Base-by-base conservation (phyloP, 2,888 invertebrate genomes). In the Archips xylosteana region DNA sequence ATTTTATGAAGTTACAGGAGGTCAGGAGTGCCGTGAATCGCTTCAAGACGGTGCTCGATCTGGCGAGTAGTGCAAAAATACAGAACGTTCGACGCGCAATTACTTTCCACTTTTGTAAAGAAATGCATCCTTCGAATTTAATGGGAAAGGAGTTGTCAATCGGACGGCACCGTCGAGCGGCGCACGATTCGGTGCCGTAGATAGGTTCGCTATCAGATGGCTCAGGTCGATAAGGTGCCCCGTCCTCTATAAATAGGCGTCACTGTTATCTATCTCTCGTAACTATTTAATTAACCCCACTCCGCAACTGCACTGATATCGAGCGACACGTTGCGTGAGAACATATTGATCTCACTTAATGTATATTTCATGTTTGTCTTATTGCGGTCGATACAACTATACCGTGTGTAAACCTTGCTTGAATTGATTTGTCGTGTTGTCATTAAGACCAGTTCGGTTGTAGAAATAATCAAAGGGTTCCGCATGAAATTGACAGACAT, bases 221-320 rank as follows among this genome's bases (percentile, higher is more conserved):
- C 79, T 83, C 81, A 83, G 86, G 85, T 88, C 89, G 92, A 92
- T 92, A 91, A 91, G 83, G 83, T 85, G 85, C 84, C 83, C 76
- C 82, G 85, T 85, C 85, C 85, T 83, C 89, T 88, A 87, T 87
- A 85, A 86, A 88, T 87, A 90, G 90, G 85, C 88, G 87, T 87
- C 87, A 85, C 81, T 86, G 81, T 89, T 91, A 92, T 92, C 89
- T 87, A 78, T 75, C 82, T 84, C 87, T 87, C 84, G 82, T 86
- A 89, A 90, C 90, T 90, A 91, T 92, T 92, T 92, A 92, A 93
- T 93, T 92, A 93, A 92, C 90, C 89, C 85, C 88, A 84, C 87
- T 84, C 81, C 80, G 80, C 83, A 86, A 88, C 87, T 88, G 87
- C 88, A 86, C 81, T 87, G 92, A 92, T 92, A 92, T 88, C 82